phyloP scores from a whole-genome alignment of 2,888 invertebrate genomes.

The Cheilosia impressa region DNA sequence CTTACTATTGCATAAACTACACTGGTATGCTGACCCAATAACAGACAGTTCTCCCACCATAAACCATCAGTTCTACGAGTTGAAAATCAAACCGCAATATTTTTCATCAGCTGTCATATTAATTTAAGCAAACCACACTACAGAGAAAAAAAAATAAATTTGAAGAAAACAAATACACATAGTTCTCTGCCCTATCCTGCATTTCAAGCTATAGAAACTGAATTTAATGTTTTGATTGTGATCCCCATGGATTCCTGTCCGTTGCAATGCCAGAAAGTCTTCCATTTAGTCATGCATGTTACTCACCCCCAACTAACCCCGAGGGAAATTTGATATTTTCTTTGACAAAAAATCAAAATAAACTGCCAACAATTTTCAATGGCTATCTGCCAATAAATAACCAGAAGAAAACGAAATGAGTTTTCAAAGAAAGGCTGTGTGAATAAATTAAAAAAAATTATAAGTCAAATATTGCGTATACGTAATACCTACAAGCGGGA shows the following conservation, averaged over 20 bases:
- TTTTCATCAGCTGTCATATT: slow-evolving; percentile 19
- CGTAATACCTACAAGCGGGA: slow-evolving; percentile 49
- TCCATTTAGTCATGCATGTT: slow-evolving; percentile 55
- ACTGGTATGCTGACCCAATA: no score
- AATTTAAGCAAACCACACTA: neutral
- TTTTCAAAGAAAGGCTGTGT: slow-evolving; percentile 24
- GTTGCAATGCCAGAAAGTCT: slow-evolving; percentile 50
- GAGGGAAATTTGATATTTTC: slow-evolving; percentile 66
- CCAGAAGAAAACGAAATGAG: slow-evolving; percentile 20
- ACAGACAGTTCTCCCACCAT: no score
- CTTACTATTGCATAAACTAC: no score
- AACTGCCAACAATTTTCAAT: slow-evolving; percentile 60
- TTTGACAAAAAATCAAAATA: slow-evolving; percentile 24
- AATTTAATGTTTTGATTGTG: slow-evolving; percentile 2
- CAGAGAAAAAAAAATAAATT: slow-evolving; percentile 16
- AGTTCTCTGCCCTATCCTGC: slow-evolving; percentile 18
- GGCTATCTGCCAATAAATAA: slow-evolving; percentile 72
- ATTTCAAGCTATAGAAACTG: slow-evolving; percentile 11
- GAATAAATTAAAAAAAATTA: slow-evolving; percentile 62
- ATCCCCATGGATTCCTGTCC: slow-evolving; percentile 27
- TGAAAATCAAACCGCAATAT: neutral
- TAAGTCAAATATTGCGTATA: slow-evolving; percentile 59
- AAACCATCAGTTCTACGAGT: no score
- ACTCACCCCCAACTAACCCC: slow-evolving; percentile 5
- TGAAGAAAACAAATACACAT: slow-evolving; percentile 1